Evolutionary conservation across 2,113 vertebrate species (phyloP).

Genomic region (Brachyhypopomus occidentalis): DNA sequence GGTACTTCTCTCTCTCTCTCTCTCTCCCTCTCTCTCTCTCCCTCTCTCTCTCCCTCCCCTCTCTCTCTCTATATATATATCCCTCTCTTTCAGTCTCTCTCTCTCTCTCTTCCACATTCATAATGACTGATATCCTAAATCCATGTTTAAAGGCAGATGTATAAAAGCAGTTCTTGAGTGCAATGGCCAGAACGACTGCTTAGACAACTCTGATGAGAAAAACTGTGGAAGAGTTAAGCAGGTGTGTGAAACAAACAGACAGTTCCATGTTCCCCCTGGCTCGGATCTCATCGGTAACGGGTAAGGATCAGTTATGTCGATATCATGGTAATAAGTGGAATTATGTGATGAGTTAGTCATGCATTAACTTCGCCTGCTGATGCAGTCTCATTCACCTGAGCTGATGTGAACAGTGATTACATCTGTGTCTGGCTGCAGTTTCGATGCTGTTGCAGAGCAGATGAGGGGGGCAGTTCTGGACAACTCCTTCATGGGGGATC

Average conservation of each 20-base stretch:
- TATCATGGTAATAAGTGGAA: neutral
- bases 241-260: conserved; percentile 69
- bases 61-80: neutral
- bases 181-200: conserved; percentile 91
- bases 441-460: conserved; percentile 80
- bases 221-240: conserved; percentile 68
- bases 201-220: conserved; percentile 89
- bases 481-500: conserved; percentile 83
- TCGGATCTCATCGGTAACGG: conserved; percentile 79
- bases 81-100: neutral
- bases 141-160: conserved; percentile 80
- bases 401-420: neutral
- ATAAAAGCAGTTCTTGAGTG: conserved; percentile 79
- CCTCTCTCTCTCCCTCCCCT: neutral
- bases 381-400: neutral
- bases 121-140: neutral
- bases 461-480: conserved; percentile 81
- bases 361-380: no score
- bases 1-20: conserved; percentile 67
- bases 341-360: neutral
- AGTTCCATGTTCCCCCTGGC: conserved; percentile 70
- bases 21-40: neutral
- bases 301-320: conserved; percentile 68
- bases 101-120: neutral
- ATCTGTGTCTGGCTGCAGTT: conserved; percentile 68